Base-by-base conservation (phyloP, 2,113 vertebrate species). In the Pygoscelis antarcticus region DNA sequence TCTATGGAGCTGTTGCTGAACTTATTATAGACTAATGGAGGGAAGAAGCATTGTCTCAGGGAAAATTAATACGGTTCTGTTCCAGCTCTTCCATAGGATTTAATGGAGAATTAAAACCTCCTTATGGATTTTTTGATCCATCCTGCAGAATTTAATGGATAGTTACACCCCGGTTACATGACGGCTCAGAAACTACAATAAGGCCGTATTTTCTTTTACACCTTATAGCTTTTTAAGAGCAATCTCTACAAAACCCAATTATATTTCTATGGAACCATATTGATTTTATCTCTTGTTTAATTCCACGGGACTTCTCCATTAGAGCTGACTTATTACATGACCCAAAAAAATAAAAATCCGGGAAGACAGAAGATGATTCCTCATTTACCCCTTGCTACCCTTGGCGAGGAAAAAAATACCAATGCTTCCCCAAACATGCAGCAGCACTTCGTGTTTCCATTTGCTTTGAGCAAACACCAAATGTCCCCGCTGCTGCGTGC, bases 251-350 rank as follows among this genome's bases (percentile, higher is more conserved):
- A 87, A 96, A 94, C 68, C 89, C 94, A 88, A 95, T 92, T 93
- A 92, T 81, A 90, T 87, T 87, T 83, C 94, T 42, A 83, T 71
- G 87, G 94, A 94, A 86, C 69, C 58, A 70, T 87, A 95, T 84
- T 87, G 96, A 91, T 95, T 97, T 93, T 82, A 90, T 82, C 95
- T 95, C 96, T 32, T 90, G 83, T 88, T 94, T 92, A 90, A 97
- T 95, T 94, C 93, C 74, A 78, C 1, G 3, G 65, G 84, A 97
- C 90, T 88, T 95, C 96, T 96, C 93, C 92, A 95, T 97, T 96
- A 96, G 55, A 76, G 71, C 66, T 72, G 89, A 95, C 78, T 96
- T 85, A 83, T 89, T 96, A 92, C 65, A 58, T 2, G 23, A 82
- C 75, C 71, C 72, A 68, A 71, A 86, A 7, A 62, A 83, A 86